These are phyloP conservation scores for Dendroctonus ponderosae DNA, from an alignment of 1,140 invertebrate species.

Conservation along the genomic window DNA sequence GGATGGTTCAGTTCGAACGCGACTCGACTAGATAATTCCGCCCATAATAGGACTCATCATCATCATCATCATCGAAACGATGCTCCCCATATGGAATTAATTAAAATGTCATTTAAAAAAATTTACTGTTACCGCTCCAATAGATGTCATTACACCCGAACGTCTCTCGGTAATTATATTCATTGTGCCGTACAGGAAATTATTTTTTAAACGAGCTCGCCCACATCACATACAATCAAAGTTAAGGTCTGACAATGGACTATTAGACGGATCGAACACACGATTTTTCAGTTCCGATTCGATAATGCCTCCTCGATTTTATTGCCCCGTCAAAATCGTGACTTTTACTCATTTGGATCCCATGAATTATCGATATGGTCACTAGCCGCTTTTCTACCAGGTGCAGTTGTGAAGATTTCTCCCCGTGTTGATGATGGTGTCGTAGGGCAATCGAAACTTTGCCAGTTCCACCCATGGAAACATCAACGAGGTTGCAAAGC, in stretches of 20 bases:
- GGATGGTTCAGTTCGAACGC: too few species aligned
- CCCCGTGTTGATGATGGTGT: too few species aligned
- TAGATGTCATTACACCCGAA: constrained; percentile 50
- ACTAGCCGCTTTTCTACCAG: too few species aligned
- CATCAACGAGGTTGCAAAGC: too few species aligned
- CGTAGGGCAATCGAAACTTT: too few species aligned
- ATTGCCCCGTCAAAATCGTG: constrained; percentile 21
- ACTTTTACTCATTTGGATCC: constrained; percentile 3
- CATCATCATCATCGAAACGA: constrained; percentile 10
- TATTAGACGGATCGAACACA: constrained; percentile 42
- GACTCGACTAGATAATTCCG: too few species aligned
- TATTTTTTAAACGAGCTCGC: constrained; percentile 50
- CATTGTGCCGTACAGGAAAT: constrained; percentile 50
- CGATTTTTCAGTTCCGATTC: constrained; percentile 34
- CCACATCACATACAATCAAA: constrained; percentile 50
- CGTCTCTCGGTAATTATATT: constrained; percentile 50
- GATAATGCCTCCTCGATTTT: constrained; percentile 38
- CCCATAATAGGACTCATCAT: too few species aligned
- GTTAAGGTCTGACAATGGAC: constrained; percentile 51
- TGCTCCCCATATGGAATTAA: constrained; percentile 24
- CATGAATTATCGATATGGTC: too few species aligned
- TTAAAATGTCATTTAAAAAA: constrained; percentile 34
- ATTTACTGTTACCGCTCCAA: constrained; percentile 39
- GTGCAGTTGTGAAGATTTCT: too few species aligned
- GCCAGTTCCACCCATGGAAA: too few species aligned